Conservation (phyloP, 2,797 vertebrate genomes). For the Onychomys arenicola region DNA sequence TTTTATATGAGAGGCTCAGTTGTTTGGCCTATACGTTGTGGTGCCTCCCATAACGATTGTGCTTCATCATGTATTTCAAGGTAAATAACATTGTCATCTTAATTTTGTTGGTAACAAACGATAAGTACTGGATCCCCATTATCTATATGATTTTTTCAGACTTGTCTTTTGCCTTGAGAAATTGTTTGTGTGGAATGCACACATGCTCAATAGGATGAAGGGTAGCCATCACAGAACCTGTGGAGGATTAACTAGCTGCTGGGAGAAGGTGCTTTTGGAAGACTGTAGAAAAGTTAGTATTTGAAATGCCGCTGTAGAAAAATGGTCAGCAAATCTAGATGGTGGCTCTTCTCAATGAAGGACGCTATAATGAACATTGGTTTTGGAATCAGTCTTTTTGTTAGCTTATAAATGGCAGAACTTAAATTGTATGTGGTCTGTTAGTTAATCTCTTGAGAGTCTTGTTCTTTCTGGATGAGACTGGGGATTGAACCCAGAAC, state of each 20-base stretch:
- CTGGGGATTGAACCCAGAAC: background rate
- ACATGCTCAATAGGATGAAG: background rate
- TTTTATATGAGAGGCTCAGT: background rate
- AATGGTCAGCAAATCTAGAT: background rate
- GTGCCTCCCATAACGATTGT: background rate
- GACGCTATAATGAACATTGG: background rate
- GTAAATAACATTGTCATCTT: background rate
- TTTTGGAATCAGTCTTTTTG: conserved; percentile 34
- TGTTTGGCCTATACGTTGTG: background rate
- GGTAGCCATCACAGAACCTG: background rate
- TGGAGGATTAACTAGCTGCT: background rate
- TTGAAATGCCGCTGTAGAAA: conserved; percentile 21
- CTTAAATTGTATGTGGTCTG: background rate
- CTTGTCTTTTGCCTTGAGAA: conserved; percentile 34
- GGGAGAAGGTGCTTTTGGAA: background rate
- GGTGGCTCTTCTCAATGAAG: background rate
- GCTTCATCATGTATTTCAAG: conserved; percentile 23
- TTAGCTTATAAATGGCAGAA: background rate
- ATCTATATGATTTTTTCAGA: conserved; percentile 42
- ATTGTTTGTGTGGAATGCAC: conserved; percentile 9
- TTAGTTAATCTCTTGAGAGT: conserved; percentile 29
- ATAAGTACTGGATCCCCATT: conserved; percentile 9
- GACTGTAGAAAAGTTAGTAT: background rate
- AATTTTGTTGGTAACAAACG: background rate
- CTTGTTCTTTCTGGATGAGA: background rate